A percentile compares a stretch with the other conserved stretches of the same genome.
These are phyloP conservation scores for Lethenteron camtschaticum DNA, from an alignment of 2,113 vertebrate genomes.

Conservation along the genomic window DNA sequence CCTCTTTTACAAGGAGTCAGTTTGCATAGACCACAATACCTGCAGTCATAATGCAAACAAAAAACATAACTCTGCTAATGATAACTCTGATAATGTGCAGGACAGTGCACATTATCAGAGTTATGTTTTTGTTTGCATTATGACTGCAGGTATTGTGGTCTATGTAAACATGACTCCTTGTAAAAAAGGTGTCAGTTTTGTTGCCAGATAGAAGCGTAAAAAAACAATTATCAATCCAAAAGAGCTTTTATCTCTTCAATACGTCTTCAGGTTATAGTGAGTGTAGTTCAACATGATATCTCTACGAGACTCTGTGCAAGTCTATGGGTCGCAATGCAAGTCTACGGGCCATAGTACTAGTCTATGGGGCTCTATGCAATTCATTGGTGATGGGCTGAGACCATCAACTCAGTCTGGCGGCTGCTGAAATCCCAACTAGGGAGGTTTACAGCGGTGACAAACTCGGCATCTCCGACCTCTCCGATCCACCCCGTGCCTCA, in stretches of 20 bases:
- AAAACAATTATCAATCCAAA: neutral
- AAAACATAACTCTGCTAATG: neutral
- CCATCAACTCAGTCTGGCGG: neutral
- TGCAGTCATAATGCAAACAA: neutral
- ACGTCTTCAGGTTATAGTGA: too few species aligned
- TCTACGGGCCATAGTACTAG: too few species aligned
- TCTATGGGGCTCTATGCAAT: neutral
- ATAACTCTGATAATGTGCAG: neutral
- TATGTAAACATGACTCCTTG: too few species aligned
- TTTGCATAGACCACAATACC: neutral
- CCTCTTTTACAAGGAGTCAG: neutral
- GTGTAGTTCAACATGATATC: too few species aligned
- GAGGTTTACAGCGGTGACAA: neutral
- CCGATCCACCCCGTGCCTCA: conserved; percentile 17
- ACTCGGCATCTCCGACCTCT: neutral
- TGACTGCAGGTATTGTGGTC: too few species aligned
- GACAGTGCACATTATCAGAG: too few species aligned
- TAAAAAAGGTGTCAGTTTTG: too few species aligned
- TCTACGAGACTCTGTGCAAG: too few species aligned
- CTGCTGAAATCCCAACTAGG: neutral
- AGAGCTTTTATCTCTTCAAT: too few species aligned
- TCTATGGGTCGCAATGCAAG: too few species aligned
- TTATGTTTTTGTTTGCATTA: too few species aligned
- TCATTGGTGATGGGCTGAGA: neutral
- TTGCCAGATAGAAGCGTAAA: too few species aligned